Evolutionary conservation across 2,797 vertebrate genomes (phyloP).

Genomic region (Dendrocincla fuliginosa): DNA sequence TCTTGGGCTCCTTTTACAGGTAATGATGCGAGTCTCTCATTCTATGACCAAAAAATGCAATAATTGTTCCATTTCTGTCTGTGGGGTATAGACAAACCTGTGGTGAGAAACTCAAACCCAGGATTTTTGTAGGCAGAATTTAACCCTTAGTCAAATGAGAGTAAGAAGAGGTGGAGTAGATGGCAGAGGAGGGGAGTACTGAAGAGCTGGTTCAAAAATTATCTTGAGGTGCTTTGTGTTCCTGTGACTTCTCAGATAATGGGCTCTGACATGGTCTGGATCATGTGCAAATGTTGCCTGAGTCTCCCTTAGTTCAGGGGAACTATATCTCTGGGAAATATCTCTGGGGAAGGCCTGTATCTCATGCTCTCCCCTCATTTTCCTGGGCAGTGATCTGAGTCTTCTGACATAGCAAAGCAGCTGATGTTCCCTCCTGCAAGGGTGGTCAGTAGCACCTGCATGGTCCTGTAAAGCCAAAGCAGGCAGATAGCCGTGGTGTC

Average conservation of each 20-base stretch:
- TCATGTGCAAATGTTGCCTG: background rate
- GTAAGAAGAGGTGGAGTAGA: background rate
- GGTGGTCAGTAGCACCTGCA: background rate
- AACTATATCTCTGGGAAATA: fast-evolving
- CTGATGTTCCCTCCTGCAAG: background rate
- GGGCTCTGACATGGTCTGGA: background rate
- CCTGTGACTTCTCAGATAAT: background rate
- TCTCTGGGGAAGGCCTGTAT: background rate
- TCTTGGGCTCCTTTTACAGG: background rate
- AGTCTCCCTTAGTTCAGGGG: background rate
- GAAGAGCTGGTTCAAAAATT: no score
- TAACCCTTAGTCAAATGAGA: background rate
- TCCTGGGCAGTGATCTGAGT: background rate
- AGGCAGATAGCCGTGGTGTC: background rate
- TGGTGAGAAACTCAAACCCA: background rate
- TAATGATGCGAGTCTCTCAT: background rate
- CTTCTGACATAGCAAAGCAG: background rate
- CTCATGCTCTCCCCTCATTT: background rate
- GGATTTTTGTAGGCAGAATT: background rate
- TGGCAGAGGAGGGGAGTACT: background rate
- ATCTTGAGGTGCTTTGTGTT: background rate
- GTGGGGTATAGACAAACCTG: background rate
- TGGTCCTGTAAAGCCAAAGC: background rate
- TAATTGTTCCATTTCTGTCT: background rate
- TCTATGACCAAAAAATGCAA: background rate